Evolutionary conservation across 2,113 vertebrate genomes (phyloP), one percentile per base, ranked within the genome.

Genomic region (Malaclemys terrapin): DNA sequence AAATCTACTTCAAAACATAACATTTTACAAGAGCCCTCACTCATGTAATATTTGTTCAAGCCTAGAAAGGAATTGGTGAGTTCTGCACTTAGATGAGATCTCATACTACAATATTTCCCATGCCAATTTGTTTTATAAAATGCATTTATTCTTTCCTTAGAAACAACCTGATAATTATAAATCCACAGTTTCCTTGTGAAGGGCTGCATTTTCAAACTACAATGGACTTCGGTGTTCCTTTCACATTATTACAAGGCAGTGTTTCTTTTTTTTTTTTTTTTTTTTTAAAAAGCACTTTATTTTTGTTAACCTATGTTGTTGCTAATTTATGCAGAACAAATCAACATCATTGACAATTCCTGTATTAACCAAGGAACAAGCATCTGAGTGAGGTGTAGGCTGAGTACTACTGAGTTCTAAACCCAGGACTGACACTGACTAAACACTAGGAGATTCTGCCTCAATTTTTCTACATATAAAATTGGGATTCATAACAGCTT

Each of bases 1-100:
- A 98, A 98, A 98, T 99, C 98, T 98, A 98, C 98, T 99, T 98
- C 97, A 98, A 99, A 99, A 99, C 98, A 97, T 90, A 99, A 98
- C 97, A 98, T 98, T 98, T 98, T 98, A 98, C 97, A 98, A 98
- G 97, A 98, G 95, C 81, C 93, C 94, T 98, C 98, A 98, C 97
- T 98, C 96, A 96, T 97, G 97, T 97, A 99, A 98, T 98, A 98
- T 99, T 99, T 98, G 98, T 98, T 98, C 98, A 98, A 98, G 97
- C 83, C 97, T 97, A 89, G 69, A 96, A 98, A 97, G 96, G 97
- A 98, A 98, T 97, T 98, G 92, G 88, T 49, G 1, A 96, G 94
- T 92, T 96, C 92, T 94, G 89, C 78, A 93, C 92, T 96, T 84
- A 93, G 94, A 97, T 96, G 56, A 97, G 89, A 96, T 96, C 31